Base-by-base conservation (phyloP, 2,888 invertebrate species). In the Coenonympha glycerion region DNA sequence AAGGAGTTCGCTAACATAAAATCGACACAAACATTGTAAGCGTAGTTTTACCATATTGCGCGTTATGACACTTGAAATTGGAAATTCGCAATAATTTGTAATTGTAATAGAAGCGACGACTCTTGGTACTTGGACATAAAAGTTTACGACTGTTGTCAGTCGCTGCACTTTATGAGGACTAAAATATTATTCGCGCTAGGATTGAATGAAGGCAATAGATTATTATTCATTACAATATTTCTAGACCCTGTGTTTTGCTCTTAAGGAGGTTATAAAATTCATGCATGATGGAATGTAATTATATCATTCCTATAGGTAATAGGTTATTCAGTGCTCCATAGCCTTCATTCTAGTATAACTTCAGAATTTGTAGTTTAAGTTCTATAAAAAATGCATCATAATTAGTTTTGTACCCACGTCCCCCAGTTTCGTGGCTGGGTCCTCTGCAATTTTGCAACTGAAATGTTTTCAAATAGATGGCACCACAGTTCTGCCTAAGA, bases 61-160 rank as follows among this genome's bases (percentile, higher is more conserved):
- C 49, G 66, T 71, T 65, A 69, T 65, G 69, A 73, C 72, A 70
- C 68, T 73, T 63, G 53, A 60, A 61, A 67, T 70, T 76, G 76
- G 72, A 77, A 76, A 78, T 83, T 80, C 78, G 77, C 78, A 79
- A 78, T 82, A 79, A 84, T 85, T 84, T 85, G 85, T 84, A 79
- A 84, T 85, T 86, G 80, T 84, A 85, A 86, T 86, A 78, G 82
- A 76, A n/a, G n/a, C n/a, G 80, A 73, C 69, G 71, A 69, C 69
- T 69, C 73, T 24, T 24, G 24, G 73, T 68, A 73, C 71, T 73
- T 56, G 65, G 65, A 66, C 79, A 77, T 86, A 80, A 84, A 84
- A 76, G 67, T 86, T 86, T 77, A 86, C 68, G 81, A 73, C 69
- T 71, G 68, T 76, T 83, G 83, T 83, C 84, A 83, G 77, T 79